Percentiles rank a stretch among this genome's conserved stretches.
These are phyloP conservation scores for Bambusicola thoracicus DNA, from an alignment of 2,113 vertebrate species.

Conservation along the genomic window DNA sequence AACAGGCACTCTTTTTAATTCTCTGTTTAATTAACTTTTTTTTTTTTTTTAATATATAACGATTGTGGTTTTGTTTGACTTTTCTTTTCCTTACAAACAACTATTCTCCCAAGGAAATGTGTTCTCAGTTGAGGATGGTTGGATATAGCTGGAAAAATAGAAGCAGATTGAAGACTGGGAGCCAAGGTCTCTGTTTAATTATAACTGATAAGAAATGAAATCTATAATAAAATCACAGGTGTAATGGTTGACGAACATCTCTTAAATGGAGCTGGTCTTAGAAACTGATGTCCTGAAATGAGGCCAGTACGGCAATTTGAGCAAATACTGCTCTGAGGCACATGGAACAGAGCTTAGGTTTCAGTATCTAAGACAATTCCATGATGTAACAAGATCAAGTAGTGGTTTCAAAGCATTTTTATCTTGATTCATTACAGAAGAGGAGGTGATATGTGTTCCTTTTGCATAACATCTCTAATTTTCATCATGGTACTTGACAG, in stretches of 20 bases:
- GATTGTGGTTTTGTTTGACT: background rate
- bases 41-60: background rate
- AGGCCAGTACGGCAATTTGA: background rate
- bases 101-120: background rate
- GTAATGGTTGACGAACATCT: background rate
- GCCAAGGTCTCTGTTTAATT: background rate
- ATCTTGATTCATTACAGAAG: background rate
- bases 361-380: background rate
- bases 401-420: background rate
- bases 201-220: background rate
- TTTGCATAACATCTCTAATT: background rate
- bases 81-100: background rate
- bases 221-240: background rate
- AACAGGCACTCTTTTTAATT: background rate
- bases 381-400: background rate
- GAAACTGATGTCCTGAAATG: background rate
- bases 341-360: background rate
- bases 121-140: background rate
- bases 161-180: fast-evolving
- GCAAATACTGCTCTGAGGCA: background rate
- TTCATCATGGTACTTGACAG: slow-evolving; percentile 15
- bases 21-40: background rate
- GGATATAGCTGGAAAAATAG: background rate
- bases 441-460: background rate
- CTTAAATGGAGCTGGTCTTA: background rate